A percentile compares a stretch with the other conserved stretches of the same genome.
phyloP scores from a whole-genome alignment of 2,113 vertebrate species.

The Seriola aureovittata region DNA sequence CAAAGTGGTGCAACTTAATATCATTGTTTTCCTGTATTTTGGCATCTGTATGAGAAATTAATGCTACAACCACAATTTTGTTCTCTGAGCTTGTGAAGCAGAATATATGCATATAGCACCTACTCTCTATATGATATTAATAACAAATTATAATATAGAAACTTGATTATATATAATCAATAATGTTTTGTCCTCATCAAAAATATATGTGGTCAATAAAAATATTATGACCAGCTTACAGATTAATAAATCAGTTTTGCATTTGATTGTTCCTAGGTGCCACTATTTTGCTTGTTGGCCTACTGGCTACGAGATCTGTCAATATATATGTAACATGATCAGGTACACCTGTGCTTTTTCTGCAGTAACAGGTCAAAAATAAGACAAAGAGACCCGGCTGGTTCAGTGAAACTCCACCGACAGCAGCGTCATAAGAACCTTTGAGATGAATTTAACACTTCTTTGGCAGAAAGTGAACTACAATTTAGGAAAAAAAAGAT shows the following conservation, averaged over 20 bases:
- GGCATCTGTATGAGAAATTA: neutral
- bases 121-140: neutral
- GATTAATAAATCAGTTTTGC: neutral
- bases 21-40: neutral
- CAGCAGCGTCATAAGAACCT: too few species aligned
- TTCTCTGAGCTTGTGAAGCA: neutral
- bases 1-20: neutral
- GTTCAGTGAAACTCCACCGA: too few species aligned
- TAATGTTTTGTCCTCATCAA: neutral
- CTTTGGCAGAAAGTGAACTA: too few species aligned
- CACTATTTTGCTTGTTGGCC: neutral
- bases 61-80: neutral
- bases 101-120: neutral
- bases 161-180: too few species aligned
- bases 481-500: neutral
- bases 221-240: neutral
- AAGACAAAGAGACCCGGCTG: too few species aligned
- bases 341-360: neutral
- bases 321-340: neutral
- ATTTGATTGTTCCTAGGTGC: neutral
- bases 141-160: too few species aligned
- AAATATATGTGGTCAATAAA: neutral
- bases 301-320: neutral
- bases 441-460: too few species aligned
- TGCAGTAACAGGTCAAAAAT: neutral